phyloP scores from a whole-genome alignment of 2,888 invertebrate genomes.

The Iphiclides podalirius region DNA sequence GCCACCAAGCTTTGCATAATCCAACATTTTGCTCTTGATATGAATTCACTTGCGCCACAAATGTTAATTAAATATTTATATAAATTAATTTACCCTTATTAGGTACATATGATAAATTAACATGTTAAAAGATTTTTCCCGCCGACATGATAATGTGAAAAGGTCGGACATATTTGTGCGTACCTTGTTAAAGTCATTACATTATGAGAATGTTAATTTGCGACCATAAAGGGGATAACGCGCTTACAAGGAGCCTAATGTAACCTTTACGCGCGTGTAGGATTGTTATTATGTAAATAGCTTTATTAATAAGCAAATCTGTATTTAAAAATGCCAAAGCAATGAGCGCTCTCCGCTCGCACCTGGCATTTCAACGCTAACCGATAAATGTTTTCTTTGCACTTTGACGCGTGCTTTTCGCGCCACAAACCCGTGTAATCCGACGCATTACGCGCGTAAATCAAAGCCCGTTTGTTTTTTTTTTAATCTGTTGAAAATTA shows the following conservation, averaged over 20 bases:
- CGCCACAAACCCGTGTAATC: not conserved
- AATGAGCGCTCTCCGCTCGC: not conserved
- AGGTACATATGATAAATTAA: too few relatives aligned
- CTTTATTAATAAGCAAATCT: slow-evolving; percentile 9
- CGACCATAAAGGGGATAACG: not conserved
- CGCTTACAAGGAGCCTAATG: not conserved
- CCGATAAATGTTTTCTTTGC: slow-evolving; percentile 3
- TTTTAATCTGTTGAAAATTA: not conserved
- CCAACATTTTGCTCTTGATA: too few relatives aligned
- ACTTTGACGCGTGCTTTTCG: slow-evolving; percentile 4
- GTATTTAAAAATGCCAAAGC: slow-evolving; percentile 12
- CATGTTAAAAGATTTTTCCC: not conserved
- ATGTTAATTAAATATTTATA: too few relatives aligned
- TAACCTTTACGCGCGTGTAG: not conserved
- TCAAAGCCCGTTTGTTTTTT: not conserved
- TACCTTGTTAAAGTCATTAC: not conserved
- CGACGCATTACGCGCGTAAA: not conserved
- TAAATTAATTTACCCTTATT: too few relatives aligned
- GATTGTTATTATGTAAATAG: slow-evolving; percentile 10
- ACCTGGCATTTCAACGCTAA: slow-evolving; percentile 8
- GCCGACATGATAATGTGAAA: not conserved
- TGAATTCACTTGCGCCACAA: too few relatives aligned
- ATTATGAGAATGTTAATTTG: not conserved
- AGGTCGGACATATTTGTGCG: not conserved
- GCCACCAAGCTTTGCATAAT: too few relatives aligned